Conservation (phyloP, 2,113 vertebrate species). For the Lutjanus erythropterus region DNA sequence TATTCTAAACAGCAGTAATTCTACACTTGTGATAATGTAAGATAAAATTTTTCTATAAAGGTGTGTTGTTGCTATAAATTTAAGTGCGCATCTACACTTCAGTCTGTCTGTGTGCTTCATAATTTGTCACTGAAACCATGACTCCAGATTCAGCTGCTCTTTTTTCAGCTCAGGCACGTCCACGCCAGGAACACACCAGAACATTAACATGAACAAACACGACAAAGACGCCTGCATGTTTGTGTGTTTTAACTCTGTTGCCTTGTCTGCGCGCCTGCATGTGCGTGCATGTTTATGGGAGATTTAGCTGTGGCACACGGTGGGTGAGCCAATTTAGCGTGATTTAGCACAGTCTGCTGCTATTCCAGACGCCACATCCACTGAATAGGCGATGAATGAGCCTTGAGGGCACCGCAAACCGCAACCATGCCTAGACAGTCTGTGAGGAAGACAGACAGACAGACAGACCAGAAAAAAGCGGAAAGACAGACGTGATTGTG, state of each 20-base stretch:
- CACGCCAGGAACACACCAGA: not conserved
- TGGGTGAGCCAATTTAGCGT: constrained; percentile 48
- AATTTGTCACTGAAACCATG: not conserved
- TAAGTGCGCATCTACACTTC: fast-evolving
- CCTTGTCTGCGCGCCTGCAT: constrained; percentile 5
- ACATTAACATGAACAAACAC: constrained; percentile 3
- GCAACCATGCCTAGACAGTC: constrained; percentile 47
- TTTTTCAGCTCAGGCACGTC: not conserved
- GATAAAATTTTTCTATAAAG: not conserved
- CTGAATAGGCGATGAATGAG: constrained; percentile 48
- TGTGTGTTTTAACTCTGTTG: not conserved
- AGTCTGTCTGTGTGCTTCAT: fast-evolving
- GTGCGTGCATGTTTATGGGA: constrained; percentile 43
- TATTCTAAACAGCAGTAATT: not conserved
- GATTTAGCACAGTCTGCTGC: constrained; percentile 59
- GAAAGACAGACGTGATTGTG: not conserved
- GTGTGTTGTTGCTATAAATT: not conserved
- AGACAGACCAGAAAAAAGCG: not conserved
- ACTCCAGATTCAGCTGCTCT: not conserved
- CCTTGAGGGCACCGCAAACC: constrained; percentile 39
- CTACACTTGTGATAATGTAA: not conserved
- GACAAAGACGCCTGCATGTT: not conserved
- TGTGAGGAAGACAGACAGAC: constrained; percentile 35
- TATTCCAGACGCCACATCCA: constrained; percentile 38
- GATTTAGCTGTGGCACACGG: constrained; percentile 19